Conservation (phyloP, 2,113 vertebrate species). For the Gnathonemus longibarbis region DNA sequence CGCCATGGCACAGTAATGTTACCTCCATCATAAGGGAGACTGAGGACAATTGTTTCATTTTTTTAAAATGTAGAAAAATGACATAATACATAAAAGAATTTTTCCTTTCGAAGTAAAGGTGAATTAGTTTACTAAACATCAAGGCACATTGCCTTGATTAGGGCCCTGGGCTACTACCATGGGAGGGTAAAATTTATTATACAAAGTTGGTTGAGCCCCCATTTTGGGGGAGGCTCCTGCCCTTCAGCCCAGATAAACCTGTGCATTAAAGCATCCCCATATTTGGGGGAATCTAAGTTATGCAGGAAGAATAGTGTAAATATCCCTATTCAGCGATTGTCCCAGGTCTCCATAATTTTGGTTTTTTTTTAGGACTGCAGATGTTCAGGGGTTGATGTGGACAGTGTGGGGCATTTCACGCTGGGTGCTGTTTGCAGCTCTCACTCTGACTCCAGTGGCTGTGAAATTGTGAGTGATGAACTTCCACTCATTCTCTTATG, state of each 20-base stretch:
- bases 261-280: neutral
- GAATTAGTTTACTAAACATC: neutral
- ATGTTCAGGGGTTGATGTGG: neutral
- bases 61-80: neutral
- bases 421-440: slow-evolving; percentile 1
- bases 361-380: neutral
- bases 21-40: neutral
- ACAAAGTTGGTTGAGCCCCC: no score
- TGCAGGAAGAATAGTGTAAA: neutral
- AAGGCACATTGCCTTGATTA: neutral
- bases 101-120: no score
- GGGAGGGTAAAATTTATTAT: neutral
- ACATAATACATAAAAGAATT: no score
- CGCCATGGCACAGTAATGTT: neutral
- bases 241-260: no score
- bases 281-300: neutral
- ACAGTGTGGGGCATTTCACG: neutral
- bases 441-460: neutral
- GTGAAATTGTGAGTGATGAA: neutral
- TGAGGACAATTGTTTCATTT: neutral
- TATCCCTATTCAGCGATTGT: no score
- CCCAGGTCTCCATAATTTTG: neutral
- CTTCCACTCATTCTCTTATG: neutral
- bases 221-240: no score
- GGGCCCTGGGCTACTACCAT: neutral